Percentiles rank a stretch among this genome's conserved stretches.
These are phyloP conservation scores for Tricholaema leucomelas DNA, from an alignment of 2,113 vertebrate genomes.

Conservation along the genomic window DNA sequence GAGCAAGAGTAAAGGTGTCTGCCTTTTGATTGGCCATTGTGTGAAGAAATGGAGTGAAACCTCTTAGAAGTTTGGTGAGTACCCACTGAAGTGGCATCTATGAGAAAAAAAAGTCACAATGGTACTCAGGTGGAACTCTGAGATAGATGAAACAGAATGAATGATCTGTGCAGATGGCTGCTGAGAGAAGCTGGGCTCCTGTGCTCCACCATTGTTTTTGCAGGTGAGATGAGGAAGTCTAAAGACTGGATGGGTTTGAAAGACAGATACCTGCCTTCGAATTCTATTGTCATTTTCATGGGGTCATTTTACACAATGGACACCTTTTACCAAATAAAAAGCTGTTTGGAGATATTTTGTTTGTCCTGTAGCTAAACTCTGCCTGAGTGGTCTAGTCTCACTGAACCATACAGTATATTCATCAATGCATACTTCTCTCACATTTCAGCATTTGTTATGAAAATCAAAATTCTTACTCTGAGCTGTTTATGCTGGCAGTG, in stretches of 20 bases:
- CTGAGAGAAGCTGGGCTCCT: background rate
- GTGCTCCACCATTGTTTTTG: conserved; percentile 27
- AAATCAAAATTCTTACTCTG: conserved; percentile 62
- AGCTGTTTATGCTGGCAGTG: conserved; percentile 67
- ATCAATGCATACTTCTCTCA: conserved; percentile 54
- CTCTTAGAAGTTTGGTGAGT: background rate
- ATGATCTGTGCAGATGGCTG: background rate
- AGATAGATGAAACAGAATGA: background rate
- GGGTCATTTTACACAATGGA: conserved; percentile 42
- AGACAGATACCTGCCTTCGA: conserved; percentile 24
- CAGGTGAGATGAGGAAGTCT: conserved; percentile 43
- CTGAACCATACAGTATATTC: conserved; percentile 37
- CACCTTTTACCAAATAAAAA: background rate
- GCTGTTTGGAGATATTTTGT: conserved; percentile 43
- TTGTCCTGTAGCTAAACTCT: conserved; percentile 45
- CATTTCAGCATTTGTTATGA: conserved; percentile 69
- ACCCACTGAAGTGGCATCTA: background rate
- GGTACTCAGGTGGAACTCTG: background rate
- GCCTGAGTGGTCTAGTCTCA: conserved; percentile 26
- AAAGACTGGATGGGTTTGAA: conserved; percentile 40
- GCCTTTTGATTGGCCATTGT: background rate
- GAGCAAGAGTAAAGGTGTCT: background rate
- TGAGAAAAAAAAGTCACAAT: background rate
- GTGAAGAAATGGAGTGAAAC: background rate
- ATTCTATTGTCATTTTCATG: conserved; percentile 19